phyloP scores from a whole-genome alignment of 2,797 vertebrate species.

The Ficedula albicollis region DNA sequence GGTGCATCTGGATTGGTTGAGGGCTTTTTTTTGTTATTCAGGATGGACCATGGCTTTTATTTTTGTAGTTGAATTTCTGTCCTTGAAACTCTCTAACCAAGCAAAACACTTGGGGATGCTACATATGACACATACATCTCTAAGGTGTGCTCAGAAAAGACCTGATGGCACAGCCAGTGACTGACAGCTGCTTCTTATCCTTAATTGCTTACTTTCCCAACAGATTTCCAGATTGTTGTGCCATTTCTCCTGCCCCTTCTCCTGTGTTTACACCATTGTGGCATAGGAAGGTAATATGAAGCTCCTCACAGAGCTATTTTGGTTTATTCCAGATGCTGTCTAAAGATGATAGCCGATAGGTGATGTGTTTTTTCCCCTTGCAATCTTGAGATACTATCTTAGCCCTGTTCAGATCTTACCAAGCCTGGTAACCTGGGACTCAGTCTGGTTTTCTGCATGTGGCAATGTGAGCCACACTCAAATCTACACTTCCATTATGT shows the following conservation, averaged over 20 bases:
- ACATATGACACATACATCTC: fast-evolving
- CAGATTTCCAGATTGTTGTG: background rate
- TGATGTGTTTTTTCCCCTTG: background rate
- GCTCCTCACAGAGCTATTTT: background rate
- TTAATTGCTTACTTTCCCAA: background rate
- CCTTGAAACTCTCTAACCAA: background rate
- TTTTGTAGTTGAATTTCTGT: background rate
- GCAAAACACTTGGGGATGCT: background rate
- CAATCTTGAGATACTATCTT: background rate
- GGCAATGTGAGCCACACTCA: background rate
- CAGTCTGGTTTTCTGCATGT: background rate
- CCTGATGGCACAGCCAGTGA: background rate
- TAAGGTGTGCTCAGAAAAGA: background rate
- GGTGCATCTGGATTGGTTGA: background rate
- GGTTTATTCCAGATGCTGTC: background rate
- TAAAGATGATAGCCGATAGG: background rate
- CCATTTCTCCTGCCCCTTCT: background rate
- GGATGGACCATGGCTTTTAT: background rate
- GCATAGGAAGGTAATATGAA: background rate
- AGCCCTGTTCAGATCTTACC: background rate
- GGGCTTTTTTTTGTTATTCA: background rate
- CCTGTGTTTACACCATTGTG: background rate
- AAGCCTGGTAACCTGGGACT: background rate
- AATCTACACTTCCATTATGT: fast-evolving
- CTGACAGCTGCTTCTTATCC: background rate